A percentile compares a stretch with the other conserved stretches of the same genome.
Conservation (phyloP, 2,113 vertebrate species). For the Leiothrix lutea region DNA sequence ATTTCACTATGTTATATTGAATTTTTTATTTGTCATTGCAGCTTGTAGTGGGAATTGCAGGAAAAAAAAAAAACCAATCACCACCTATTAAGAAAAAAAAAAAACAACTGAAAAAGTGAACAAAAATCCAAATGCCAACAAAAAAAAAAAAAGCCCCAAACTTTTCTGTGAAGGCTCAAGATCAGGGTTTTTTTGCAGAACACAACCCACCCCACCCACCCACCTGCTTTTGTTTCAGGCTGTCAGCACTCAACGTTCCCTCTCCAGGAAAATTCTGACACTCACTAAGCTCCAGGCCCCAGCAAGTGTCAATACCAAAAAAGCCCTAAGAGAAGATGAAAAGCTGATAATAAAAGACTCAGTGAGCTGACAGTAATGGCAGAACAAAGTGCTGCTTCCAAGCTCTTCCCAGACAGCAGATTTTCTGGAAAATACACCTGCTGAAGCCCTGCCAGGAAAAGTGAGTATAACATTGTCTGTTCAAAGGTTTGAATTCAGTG, state of each 20-base stretch:
- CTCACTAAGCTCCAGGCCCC: background rate
- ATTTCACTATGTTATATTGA: background rate
- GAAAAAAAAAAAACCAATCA: background rate
- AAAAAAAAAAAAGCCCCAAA: background rate
- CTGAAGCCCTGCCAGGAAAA: fast-evolving
- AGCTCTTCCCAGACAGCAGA: background rate
- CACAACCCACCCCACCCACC: background rate
- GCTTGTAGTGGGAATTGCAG: background rate
- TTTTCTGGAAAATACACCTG: background rate
- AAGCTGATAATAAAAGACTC: background rate
- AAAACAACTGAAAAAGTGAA: background rate
- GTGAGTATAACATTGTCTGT: fast-evolving
- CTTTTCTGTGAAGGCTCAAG: background rate
- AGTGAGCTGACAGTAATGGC: background rate
- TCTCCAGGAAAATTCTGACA: background rate
- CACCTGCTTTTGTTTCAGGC: background rate
- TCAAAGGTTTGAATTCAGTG: fast-evolving
- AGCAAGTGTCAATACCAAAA: background rate
- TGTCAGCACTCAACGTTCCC: background rate
- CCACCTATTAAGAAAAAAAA: too few species aligned
- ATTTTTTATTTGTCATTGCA: background rate
- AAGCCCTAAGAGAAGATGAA: background rate
- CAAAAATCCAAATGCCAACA: background rate
- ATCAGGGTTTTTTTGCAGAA: background rate
- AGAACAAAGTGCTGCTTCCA: background rate